These are phyloP conservation scores for Oligia latruncula DNA, from an alignment of 2,888 invertebrate genomes.

Conservation along the genomic window DNA sequence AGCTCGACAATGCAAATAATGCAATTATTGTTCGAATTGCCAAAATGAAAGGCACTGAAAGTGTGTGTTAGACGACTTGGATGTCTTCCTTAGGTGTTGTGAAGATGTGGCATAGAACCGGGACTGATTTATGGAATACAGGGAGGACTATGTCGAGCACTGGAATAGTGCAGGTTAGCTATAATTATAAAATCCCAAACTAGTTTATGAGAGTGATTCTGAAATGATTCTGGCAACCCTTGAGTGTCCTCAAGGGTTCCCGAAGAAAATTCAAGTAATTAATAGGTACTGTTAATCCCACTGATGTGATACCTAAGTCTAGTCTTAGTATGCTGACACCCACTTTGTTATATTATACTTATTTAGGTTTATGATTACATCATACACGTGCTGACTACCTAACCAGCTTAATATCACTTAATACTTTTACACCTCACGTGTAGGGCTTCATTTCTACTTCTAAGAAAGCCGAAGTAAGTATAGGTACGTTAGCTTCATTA, in stretches of 20 bases:
- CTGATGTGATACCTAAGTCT: neutral
- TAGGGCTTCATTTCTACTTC: constrained; percentile 51
- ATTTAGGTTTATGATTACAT: constrained; percentile 38
- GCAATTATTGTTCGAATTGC: neutral
- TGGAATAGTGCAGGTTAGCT: neutral
- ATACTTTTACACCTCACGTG: constrained; percentile 20
- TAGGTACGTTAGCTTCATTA: constrained; percentile 33
- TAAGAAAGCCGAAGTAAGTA: constrained; percentile 31
- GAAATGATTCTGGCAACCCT: neutral
- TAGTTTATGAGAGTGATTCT: neutral
- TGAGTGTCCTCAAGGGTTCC: neutral
- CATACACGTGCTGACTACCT: constrained; percentile 2
- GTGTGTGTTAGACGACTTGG: neutral
- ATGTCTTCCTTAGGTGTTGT: neutral
- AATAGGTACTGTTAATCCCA: neutral
- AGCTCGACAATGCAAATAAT: neutral
- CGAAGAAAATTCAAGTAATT: constrained; percentile 8
- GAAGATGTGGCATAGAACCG: neutral
- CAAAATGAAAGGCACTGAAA: neutral
- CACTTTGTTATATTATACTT: constrained; percentile 1
- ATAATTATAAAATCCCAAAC: neutral
- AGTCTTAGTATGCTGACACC: neutral
- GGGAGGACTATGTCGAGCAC: neutral
- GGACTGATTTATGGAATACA: neutral
- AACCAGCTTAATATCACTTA: constrained; percentile 18